Conservation (phyloP, 2,113 vertebrate species). For the Malurus melanocephalus region DNA sequence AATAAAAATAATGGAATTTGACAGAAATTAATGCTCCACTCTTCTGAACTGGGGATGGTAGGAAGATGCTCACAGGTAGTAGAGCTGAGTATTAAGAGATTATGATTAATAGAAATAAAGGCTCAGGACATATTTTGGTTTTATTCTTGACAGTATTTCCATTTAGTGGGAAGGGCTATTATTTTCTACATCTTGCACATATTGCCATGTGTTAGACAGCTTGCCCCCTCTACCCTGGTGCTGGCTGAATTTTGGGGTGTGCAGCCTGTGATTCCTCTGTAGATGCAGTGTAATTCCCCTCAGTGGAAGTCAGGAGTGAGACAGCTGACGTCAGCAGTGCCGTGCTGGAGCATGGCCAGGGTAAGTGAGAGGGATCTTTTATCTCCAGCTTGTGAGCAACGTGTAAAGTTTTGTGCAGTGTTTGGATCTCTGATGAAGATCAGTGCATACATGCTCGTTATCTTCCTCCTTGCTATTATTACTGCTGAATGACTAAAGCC, state of each 20-base stretch:
- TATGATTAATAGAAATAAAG: background rate
- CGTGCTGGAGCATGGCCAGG: fast-evolving
- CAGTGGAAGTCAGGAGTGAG: background rate
- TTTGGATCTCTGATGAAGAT: background rate
- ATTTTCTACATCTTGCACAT: background rate
- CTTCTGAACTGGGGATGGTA: background rate
- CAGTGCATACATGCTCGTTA: background rate
- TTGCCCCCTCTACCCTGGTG: too few species aligned
- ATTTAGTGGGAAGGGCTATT: background rate
- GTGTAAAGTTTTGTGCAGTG: background rate
- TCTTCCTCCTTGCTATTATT: background rate
- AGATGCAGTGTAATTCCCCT: background rate
- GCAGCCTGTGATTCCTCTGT: background rate
- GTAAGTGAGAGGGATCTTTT: background rate
- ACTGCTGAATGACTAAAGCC: background rate
- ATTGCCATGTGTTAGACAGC: background rate
- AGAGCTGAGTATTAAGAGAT: background rate
- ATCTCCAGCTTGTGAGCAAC: background rate
- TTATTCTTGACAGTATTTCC: background rate
- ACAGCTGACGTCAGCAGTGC: fast-evolving
- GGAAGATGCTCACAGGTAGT: background rate
- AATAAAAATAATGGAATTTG: background rate
- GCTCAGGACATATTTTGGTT: background rate
- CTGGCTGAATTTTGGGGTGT: background rate
- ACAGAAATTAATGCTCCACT: background rate